Conservation (phyloP, 2,888 invertebrate genomes). For the Euspilapteryx auroguttella region DNA sequence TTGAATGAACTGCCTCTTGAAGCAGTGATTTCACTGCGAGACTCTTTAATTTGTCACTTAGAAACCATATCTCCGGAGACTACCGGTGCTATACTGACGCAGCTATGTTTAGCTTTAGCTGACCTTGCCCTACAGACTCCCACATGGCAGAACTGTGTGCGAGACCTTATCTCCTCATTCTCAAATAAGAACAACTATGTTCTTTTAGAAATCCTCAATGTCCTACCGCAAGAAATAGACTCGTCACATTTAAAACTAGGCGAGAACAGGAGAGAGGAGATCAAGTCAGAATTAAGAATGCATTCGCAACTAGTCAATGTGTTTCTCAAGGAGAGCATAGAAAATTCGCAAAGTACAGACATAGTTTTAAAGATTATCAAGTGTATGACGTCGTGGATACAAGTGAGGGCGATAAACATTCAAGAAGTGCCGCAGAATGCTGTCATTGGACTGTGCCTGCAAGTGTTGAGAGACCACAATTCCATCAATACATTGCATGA, state of each 20-base stretch:
- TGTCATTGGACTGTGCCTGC: conserved; percentile 73
- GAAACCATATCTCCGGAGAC: conserved; percentile 78
- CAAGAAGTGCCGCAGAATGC: conserved; percentile 73
- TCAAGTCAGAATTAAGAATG: conserved; percentile 76
- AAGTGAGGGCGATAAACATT: conserved; percentile 78
- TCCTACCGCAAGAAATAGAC: conserved; percentile 94
- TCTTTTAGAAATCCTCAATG: conserved; percentile 87
- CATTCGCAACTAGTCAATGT: conserved; percentile 77
- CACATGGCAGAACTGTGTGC: conserved; percentile 86
- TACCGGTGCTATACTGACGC: conserved; percentile 84
- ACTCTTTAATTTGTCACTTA: conserved; percentile 88
- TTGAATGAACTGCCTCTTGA: conserved; percentile 89
- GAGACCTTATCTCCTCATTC: conserved; percentile 80
- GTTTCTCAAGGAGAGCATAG: conserved; percentile 77
- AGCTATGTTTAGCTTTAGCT: conserved; percentile 89
- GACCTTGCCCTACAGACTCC: conserved; percentile 94
- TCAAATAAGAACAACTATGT: conserved; percentile 75
- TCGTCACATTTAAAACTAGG: conserved; percentile 81
- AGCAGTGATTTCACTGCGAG: conserved; percentile 82
- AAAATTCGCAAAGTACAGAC: conserved; percentile 66
- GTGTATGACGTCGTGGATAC: conserved; percentile 92
- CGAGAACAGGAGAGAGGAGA: conserved; percentile 85
- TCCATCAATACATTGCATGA: conserved; percentile 75
- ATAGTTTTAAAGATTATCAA: conserved; percentile 74
- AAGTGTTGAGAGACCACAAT: conserved; percentile 65